Evolutionary conservation across 2,888 invertebrate genomes (phyloP).

Genomic region (Lochmaea crataegi): DNA sequence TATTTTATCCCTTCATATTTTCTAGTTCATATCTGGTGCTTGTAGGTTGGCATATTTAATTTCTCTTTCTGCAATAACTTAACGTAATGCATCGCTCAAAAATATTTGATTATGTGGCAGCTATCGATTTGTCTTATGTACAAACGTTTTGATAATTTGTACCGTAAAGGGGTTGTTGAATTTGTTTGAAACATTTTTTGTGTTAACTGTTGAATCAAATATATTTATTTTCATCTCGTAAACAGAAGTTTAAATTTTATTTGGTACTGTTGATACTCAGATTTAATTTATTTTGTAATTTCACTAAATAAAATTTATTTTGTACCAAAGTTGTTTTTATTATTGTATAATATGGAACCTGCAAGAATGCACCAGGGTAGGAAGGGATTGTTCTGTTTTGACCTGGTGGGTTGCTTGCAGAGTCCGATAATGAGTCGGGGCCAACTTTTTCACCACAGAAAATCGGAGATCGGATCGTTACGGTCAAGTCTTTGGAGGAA

Average conservation of each 20-base stretch:
- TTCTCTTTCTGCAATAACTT: neutral
- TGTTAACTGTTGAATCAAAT: conserved; percentile 45
- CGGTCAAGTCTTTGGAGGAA: conserved; percentile 76
- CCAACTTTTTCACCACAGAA: conserved; percentile 72
- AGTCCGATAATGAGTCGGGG: conserved; percentile 81
- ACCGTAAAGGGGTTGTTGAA: conserved; percentile 41
- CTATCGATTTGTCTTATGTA: conserved; percentile 51
- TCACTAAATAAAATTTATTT: conserved; percentile 40
- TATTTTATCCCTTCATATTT: no score
- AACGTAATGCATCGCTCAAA: neutral
- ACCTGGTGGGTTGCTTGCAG: conserved; percentile 76
- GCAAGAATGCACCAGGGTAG: conserved; percentile 63
- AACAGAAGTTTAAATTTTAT: conserved; percentile 25
- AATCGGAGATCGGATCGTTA: conserved; percentile 64
- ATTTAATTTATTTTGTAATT: conserved; percentile 36
- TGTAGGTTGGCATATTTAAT: no score
- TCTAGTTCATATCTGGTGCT: no score
- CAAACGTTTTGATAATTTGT: conserved; percentile 41
- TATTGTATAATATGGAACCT: conserved; percentile 52
- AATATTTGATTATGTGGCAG: neutral
- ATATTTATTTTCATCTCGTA: conserved; percentile 49
- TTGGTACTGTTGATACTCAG: conserved; percentile 36
- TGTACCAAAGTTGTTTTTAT: conserved; percentile 45
- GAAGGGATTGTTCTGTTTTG: conserved; percentile 20
- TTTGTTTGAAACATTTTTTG: conserved; percentile 37